These are phyloP conservation scores for Scrobipalpa costella DNA, from an alignment of 2,888 invertebrate genomes.

Conservation along the genomic window DNA sequence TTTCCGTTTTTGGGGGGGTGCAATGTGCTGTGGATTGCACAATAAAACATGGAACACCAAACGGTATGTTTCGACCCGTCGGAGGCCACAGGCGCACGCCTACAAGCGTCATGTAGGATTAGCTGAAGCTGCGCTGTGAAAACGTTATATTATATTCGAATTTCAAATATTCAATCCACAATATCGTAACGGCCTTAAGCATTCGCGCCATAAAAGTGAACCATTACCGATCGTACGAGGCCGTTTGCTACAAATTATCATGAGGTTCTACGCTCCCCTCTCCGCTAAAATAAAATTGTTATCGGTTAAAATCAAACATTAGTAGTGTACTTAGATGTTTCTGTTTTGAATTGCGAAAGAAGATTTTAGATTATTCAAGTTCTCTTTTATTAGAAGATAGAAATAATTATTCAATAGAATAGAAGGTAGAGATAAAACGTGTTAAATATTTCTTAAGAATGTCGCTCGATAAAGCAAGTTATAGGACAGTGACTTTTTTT, in stretches of 20 bases:
- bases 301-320: slow-evolving; percentile 59
- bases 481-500: slow-evolving; percentile 42
- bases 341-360: slow-evolving; percentile 39
- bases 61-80: slow-evolving; percentile 53
- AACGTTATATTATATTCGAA: slow-evolving; percentile 50
- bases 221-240: slow-evolving; percentile 70
- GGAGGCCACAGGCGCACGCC: slow-evolving; percentile 52
- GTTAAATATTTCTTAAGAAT: slow-evolving; percentile 47
- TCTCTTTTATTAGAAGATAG: slow-evolving; percentile 26
- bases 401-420: slow-evolving; percentile 35
- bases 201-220: slow-evolving; percentile 56
- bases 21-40: slow-evolving; percentile 27
- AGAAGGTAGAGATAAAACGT: slow-evolving; percentile 46
- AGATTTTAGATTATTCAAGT: slow-evolving; percentile 40
- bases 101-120: slow-evolving; percentile 60
- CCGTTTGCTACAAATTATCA: slow-evolving; percentile 63
- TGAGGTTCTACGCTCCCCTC: slow-evolving; percentile 76
- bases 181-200: slow-evolving; percentile 51
- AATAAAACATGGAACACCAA: slow-evolving; percentile 34
- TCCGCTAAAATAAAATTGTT: slow-evolving; percentile 78
- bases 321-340: slow-evolving; percentile 38
- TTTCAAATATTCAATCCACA: slow-evolving; percentile 39
- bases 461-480: slow-evolving; percentile 39
- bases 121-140: slow-evolving; percentile 65
- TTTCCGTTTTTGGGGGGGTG: slow-evolving; percentile 22